Conservation (phyloP, 2,113 vertebrate genomes). For the Prietella phreatophila region DNA sequence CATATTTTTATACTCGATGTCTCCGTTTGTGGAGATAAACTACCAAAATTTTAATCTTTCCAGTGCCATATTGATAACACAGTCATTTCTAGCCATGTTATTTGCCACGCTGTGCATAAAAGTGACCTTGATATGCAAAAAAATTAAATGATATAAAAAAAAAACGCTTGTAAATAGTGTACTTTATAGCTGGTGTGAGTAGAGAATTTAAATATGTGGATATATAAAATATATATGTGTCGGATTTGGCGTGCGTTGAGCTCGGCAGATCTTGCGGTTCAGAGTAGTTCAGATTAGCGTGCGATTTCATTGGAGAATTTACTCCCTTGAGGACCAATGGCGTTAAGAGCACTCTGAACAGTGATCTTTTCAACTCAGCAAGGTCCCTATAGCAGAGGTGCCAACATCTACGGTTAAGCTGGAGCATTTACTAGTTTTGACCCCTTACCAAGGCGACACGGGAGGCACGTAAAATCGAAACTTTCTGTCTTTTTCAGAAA, state of each 20-base stretch:
- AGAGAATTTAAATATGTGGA: neutral
- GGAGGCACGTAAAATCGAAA: neutral
- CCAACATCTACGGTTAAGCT: neutral
- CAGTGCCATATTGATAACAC: neutral
- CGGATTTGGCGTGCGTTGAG: neutral
- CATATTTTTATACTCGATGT: conserved; percentile 10
- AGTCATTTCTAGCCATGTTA: neutral
- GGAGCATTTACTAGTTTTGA: neutral
- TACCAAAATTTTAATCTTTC: neutral
- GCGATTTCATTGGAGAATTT: conserved; percentile 29
- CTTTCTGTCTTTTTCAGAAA: neutral
- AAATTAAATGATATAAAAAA: neutral
- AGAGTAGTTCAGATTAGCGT: conserved; percentile 18
- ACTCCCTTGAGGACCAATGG: conserved; percentile 47
- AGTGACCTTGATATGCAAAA: conserved; percentile 52
- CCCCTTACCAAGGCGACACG: neutral
- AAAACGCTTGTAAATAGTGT: conserved; percentile 21
- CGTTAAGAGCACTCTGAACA: conserved; percentile 19
- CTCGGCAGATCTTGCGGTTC: neutral
- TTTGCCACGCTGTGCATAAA: neutral
- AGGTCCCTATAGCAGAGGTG: conserved; percentile 15
- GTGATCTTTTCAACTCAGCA: neutral
- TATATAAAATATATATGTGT: neutral
- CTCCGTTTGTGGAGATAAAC: neutral
- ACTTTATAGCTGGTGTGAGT: neutral